Evolutionary conservation across 2,888 invertebrate genomes (phyloP).

Genomic region (Cantharis rustica): DNA sequence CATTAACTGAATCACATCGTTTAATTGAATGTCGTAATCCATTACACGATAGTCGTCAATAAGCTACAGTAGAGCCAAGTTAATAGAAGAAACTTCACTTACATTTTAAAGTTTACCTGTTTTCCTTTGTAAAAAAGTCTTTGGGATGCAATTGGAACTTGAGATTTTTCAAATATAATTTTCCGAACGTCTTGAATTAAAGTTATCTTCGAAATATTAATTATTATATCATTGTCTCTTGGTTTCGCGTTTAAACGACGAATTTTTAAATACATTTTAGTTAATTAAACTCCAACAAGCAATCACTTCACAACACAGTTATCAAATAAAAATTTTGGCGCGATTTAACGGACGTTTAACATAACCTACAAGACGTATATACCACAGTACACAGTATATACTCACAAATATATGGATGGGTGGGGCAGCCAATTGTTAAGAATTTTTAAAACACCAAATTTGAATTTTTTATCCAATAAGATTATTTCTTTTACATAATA

Average conservation of each 20-base stretch:
- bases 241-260: slow-evolving; percentile 35
- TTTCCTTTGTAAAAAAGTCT: slow-evolving; percentile 74
- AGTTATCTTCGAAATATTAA: slow-evolving; percentile 72
- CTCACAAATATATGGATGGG: too few relatives aligned
- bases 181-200: slow-evolving; percentile 68
- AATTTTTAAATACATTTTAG: slow-evolving; percentile 40
- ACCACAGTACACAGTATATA: too few relatives aligned
- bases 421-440: not conserved
- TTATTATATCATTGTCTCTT: slow-evolving; percentile 52
- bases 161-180: slow-evolving; percentile 61
- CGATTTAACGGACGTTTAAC: not conserved
- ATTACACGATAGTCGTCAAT: slow-evolving; percentile 75
- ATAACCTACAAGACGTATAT: not conserved
- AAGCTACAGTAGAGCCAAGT: slow-evolving; percentile 55
- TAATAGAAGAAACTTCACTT: not conserved
- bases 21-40: slow-evolving; percentile 76
- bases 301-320: not conserved
- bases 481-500: not conserved
- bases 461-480: not conserved
- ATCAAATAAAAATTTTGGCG: not conserved
- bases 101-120: slow-evolving; percentile 53
- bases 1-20: slow-evolving; percentile 76
- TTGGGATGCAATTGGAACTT: slow-evolving; percentile 61
- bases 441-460: not conserved
- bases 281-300: not conserved